A percentile compares a stretch with the other conserved stretches of the same genome.
Conservation (phyloP, 1,140 invertebrate genomes). For the Calephelis nemesis region DNA sequence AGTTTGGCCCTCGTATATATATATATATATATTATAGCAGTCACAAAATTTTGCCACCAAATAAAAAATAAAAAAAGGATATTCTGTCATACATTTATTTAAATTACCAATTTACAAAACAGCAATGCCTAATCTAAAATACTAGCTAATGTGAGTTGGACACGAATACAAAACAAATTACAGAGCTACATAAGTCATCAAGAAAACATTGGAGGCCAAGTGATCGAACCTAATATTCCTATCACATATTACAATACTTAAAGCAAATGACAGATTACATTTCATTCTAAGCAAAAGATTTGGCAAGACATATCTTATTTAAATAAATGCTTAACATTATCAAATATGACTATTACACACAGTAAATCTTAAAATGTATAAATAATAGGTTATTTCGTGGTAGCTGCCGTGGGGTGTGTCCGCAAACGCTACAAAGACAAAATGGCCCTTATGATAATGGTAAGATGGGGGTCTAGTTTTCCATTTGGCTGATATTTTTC, state of each 20-base stretch:
- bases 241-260: slow-evolving; percentile 13
- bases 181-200: neutral
- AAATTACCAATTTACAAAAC: slow-evolving; percentile 45
- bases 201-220: neutral
- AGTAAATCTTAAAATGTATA: slow-evolving; percentile 2
- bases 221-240: neutral
- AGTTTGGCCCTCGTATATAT: too few relatives aligned
- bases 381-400: too few relatives aligned
- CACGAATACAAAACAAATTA: neutral
- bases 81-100: slow-evolving; percentile 42
- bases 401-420: too few relatives aligned
- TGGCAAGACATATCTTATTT: slow-evolving; percentile 8
- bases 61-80: slow-evolving; percentile 10
- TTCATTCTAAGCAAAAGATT: slow-evolving; percentile 11
- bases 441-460: too few relatives aligned
- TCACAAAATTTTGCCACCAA: too few relatives aligned
- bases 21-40: too few relatives aligned
- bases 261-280: slow-evolving; percentile 11
- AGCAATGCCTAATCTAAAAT: slow-evolving; percentile 22
- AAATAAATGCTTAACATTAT: neutral
- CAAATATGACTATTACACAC: slow-evolving; percentile 13
- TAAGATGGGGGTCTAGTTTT: too few relatives aligned
- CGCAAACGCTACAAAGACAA: too few relatives aligned
- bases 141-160: slow-evolving; percentile 9
- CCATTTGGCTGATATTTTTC: too few relatives aligned